Conservation (phyloP, 2,797 vertebrate genomes). For the Halcyon leucocephala region DNA sequence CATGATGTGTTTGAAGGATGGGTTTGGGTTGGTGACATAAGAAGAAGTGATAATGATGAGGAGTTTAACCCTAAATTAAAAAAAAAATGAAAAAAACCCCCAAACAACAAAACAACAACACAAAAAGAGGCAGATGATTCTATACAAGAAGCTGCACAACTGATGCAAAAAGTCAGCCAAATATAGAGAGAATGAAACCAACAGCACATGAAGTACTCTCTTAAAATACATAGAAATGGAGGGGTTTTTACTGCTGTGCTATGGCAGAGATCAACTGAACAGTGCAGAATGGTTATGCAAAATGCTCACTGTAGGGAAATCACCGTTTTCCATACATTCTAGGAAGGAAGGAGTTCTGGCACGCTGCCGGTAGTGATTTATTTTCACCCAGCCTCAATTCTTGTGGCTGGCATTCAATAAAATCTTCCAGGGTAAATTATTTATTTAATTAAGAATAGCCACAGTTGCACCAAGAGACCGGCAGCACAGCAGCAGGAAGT, state of each 20-base stretch:
- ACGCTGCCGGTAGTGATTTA: not conserved
- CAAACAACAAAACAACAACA: too few species aligned
- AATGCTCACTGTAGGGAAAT: not conserved
- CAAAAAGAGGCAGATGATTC: not conserved
- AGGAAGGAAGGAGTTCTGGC: slow-evolving; percentile 34
- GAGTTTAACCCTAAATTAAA: not conserved
- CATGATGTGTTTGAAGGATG: not conserved
- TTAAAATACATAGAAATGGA: not conserved
- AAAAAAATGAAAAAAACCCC: not conserved
- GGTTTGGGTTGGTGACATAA: not conserved
- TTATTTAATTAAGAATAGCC: slow-evolving; percentile 38
- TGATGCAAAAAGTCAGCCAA: not conserved
- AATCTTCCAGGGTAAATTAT: slow-evolving; percentile 48
- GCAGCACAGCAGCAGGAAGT: slow-evolving; percentile 23
- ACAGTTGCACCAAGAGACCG: not conserved
- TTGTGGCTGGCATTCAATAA: slow-evolving; percentile 33
- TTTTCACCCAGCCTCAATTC: slow-evolving; percentile 28
- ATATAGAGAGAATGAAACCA: not conserved
- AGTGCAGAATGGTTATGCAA: not conserved
- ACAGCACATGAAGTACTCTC: not conserved
- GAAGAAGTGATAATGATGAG: not conserved
- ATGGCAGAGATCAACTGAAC: not conserved
- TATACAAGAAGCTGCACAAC: not conserved
- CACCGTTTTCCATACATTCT: not conserved
- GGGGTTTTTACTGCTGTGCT: not conserved